A percentile compares a stretch with the other conserved stretches of the same genome.
Evolutionary conservation across 2,888 invertebrate species (phyloP).

Genomic region (Drosophila dives): DNA sequence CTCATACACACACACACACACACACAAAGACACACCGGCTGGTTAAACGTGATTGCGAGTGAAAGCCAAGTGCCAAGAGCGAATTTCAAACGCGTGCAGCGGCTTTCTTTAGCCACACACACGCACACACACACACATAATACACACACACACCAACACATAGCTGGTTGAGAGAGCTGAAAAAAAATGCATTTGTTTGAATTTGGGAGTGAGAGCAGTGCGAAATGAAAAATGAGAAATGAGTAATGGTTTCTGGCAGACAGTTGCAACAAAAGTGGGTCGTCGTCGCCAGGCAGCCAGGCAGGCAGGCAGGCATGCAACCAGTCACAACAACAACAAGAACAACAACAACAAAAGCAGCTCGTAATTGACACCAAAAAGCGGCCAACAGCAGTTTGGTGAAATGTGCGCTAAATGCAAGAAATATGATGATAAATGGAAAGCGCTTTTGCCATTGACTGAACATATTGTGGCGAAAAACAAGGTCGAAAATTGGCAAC

Average conservation of each 20-base stretch:
- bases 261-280: constrained; percentile 65
- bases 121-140: constrained; percentile 17
- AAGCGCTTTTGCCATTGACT: constrained; percentile 32
- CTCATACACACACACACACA: background rate
- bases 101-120: constrained; percentile 62
- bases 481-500: constrained; percentile 49
- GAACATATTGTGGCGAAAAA: constrained; percentile 44
- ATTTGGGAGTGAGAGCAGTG: constrained; percentile 56
- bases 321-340: constrained; percentile 21
- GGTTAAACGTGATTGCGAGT: constrained; percentile 65
- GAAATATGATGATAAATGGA: constrained; percentile 74
- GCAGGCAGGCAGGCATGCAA: background rate
- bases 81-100: constrained; percentile 45
- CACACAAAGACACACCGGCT: background rate
- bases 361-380: constrained; percentile 55
- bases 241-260: constrained; percentile 61
- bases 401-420: constrained; percentile 71
- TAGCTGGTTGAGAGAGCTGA: constrained; percentile 65
- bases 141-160: constrained; percentile 29
- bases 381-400: constrained; percentile 44
- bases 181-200: constrained; percentile 75
- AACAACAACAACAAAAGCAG: constrained; percentile 17
- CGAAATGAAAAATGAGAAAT: constrained; percentile 50
- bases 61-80: constrained; percentile 73
- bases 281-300: constrained; percentile 51